Base-by-base conservation (phyloP, 92 coral and sea anemone genomes). In the Epizoanthus scotinus region DNA sequence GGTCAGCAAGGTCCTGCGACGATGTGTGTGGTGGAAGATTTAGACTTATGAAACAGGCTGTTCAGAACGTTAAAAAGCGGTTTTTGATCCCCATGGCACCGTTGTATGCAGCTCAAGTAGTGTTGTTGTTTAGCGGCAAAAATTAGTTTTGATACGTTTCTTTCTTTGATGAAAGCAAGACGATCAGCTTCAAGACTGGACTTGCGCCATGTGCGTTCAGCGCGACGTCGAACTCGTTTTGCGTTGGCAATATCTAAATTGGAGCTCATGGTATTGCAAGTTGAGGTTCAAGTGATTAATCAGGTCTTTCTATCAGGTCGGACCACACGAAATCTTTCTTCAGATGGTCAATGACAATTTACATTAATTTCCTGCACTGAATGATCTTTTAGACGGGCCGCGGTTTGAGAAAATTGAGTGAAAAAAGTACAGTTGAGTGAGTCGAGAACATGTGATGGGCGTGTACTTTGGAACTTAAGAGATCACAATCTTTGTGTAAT, bases 271-370 rank as follows among this genome's bases (percentile, higher is more conserved):
- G 20, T 60, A 60, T 28, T 60, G 65, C 65, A 22, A 14, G 34
- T 60, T 22, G 31, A 60, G 34, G 14, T 22, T 22, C 65, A 60
- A 60, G 65, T 19, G 65, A 60, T 60, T 60, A 15, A 15, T 25
- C 65, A 8, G 65, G 65, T 1, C 65, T 60, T 4, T 60, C 65
- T 60, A 8, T 19, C 65, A 60, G 65, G 14, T 60, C 65, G 31
- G 65, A 60, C 65, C 31, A 60, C 65, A 60, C 24, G 65, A 60
- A 31, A 22, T 60, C 65, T 60, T 19, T 22, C 65, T 60, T 60
- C 17, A 60, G 31, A 8, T 22, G 65, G 29, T 60, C 65, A 7
- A 60, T 60, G 36, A 2, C 29, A 44, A 44, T 44, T 44, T 10
- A 44, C 50, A 7, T 44, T 44, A 44, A 8, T 60, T 60, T 60